These are phyloP conservation scores for Oryzaephilus surinamensis DNA, from an alignment of 1,140 invertebrate species.

Conservation along the genomic window DNA sequence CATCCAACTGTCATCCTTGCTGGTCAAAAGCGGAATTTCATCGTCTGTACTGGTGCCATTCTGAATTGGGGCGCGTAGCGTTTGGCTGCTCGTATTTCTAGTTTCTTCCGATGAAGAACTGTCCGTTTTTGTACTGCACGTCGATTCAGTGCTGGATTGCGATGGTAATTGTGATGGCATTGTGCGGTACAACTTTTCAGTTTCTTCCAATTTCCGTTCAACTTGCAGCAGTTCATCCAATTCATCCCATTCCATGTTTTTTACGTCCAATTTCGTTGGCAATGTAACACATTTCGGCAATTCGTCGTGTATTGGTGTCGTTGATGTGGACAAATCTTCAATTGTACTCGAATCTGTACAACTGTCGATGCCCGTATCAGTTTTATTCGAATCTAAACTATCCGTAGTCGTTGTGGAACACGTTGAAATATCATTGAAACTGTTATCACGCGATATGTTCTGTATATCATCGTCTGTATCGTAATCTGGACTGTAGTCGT, in stretches of 20 bases:
- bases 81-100: conserved; percentile 2
- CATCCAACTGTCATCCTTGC: conserved; percentile 23
- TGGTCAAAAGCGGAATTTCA: conserved; percentile 18
- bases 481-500: conserved; percentile 36
- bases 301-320: conserved; percentile 15
- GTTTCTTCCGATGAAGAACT: conserved; percentile 7
- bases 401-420: conserved; percentile 22
- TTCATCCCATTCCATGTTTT: conserved; percentile 58
- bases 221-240: conserved; percentile 58
- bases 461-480: conserved; percentile 33
- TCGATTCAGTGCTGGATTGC: conserved; percentile 39
- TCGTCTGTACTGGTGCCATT: conserved; percentile 17
- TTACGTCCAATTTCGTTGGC: conserved; percentile 52
- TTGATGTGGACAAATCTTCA: conserved; percentile 14
- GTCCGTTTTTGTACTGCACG: conserved; percentile 17
- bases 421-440: conserved; percentile 30
- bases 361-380: conserved; percentile 26
- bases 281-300: conserved; percentile 47
- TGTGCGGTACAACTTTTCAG: conserved; percentile 58
- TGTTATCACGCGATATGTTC: conserved; percentile 31
- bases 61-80: conserved; percentile 9
- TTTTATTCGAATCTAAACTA: conserved; percentile 17
- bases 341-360: conserved; percentile 21
- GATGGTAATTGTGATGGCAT: conserved; percentile 57
- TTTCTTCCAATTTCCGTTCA: conserved; percentile 52